phyloP scores from a whole-genome alignment of 2,113 vertebrate genomes.

The Phaethon lepturus region DNA sequence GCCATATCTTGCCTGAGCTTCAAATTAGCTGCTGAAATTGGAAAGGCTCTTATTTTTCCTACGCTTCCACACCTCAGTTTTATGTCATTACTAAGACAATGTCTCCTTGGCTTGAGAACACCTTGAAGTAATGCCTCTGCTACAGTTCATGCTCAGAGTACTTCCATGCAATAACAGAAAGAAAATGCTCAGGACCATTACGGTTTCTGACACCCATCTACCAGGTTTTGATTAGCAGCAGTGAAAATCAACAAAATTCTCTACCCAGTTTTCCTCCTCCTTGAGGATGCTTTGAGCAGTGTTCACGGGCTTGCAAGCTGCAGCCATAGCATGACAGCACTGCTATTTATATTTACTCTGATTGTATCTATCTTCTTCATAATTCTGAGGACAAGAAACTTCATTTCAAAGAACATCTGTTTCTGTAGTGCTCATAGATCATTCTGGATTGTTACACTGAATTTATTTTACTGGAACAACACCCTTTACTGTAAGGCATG shows the following conservation, averaged over 20 bases:
- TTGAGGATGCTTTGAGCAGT: neutral
- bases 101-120: neutral
- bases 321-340: neutral
- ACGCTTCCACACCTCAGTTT: neutral
- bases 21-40: neutral
- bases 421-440: neutral
- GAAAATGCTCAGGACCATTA: neutral
- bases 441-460: neutral
- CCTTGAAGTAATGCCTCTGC: neutral
- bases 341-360: neutral
- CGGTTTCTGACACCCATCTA: neutral
- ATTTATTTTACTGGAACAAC: constrained; percentile 18
- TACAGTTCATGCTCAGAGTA: neutral
- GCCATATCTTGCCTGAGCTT: neutral
- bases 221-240: neutral
- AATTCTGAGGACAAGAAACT: neutral
- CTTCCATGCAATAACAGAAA: neutral
- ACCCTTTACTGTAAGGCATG: neutral
- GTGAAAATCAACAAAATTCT: neutral
- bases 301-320: neutral
- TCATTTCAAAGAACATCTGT: neutral
- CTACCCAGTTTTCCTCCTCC: neutral
- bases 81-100: neutral
- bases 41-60: neutral
- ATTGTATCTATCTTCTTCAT: neutral